A percentile compares a stretch with the other conserved stretches of the same genome.
phyloP scores from a whole-genome alignment of 2,888 invertebrate species.

The Catocala nupta region DNA sequence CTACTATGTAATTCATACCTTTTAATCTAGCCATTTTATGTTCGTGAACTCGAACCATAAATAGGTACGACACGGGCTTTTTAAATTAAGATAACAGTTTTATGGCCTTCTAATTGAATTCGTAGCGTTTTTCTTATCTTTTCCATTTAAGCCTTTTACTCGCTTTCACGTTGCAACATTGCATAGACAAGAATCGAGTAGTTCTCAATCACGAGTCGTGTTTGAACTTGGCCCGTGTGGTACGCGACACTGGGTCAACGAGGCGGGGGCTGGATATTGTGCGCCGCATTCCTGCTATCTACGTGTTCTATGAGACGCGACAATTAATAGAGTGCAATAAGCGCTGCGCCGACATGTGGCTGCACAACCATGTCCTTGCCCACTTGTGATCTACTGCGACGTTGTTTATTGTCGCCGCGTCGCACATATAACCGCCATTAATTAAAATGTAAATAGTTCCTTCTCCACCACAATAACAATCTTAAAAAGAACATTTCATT shows the following conservation, averaged over 20 bases:
- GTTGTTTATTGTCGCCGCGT: conserved; percentile 54
- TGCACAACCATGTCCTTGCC: conserved; percentile 47
- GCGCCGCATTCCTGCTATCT: conserved; percentile 53
- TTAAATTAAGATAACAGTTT: conserved; percentile 81
- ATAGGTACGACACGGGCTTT: conserved; percentile 64
- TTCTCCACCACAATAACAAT: no score
- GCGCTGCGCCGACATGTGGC: conserved; percentile 31
- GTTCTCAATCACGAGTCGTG: conserved; percentile 57
- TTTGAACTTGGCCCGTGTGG: conserved; percentile 76
- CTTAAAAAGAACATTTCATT: no score
- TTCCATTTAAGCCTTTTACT: conserved; percentile 65
- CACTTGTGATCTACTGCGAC: conserved; percentile 41
- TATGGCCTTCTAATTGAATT: conserved; percentile 77
- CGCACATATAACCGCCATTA: conserved; percentile 48
- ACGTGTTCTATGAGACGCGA: conserved; percentile 50
- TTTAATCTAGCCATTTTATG: conserved; percentile 62
- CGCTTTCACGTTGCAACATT: conserved; percentile 71
- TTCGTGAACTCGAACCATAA: conserved; percentile 69
- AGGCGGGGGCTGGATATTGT: conserved; percentile 53
- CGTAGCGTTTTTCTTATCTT: conserved; percentile 66
- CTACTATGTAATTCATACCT: conserved; percentile 53
- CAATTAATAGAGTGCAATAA: conserved; percentile 66
- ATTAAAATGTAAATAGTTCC: conserved; percentile 18
- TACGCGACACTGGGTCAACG: conserved; percentile 70
- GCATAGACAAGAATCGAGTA: conserved; percentile 54